Evolutionary conservation across 1,140 invertebrate species (phyloP).

Genomic region (Eumeta japonica): DNA sequence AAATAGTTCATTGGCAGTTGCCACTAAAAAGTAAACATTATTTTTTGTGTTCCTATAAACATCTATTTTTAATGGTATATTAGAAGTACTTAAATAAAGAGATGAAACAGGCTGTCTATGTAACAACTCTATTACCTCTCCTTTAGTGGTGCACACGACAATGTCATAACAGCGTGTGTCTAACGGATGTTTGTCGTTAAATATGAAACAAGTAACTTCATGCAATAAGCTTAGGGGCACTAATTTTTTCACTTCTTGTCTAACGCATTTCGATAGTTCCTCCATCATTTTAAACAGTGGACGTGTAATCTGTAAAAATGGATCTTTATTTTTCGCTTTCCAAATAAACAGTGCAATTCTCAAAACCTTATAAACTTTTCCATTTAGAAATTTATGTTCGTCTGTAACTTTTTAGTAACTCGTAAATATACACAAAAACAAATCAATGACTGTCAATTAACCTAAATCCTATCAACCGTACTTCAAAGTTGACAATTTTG

Average conservation of each 20-base stretch:
- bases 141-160: slow-evolving; percentile 23
- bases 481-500: no score
- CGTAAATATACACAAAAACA: no score
- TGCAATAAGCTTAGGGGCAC: slow-evolving; percentile 17
- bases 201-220: slow-evolving; percentile 24
- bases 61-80: slow-evolving; percentile 16
- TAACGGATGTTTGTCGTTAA: slow-evolving; percentile 37
- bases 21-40: slow-evolving; percentile 34
- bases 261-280: slow-evolving; percentile 11
- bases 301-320: no score
- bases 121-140: slow-evolving; percentile 31
- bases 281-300: slow-evolving; percentile 6
- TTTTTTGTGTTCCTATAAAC: slow-evolving; percentile 28
- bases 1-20: slow-evolving; percentile 18
- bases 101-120: slow-evolving; percentile 23
- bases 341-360: no score
- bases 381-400: no score
- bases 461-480: no score
- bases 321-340: no score
- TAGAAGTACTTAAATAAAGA: slow-evolving; percentile 14
- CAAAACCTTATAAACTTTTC: no score
- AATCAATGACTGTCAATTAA: no score
- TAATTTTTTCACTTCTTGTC: slow-evolving; percentile 12
- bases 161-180: slow-evolving; percentile 27
- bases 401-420: no score